phyloP scores from a whole-genome alignment of 1,140 invertebrate genomes.

The Calliopsis andreniformis region DNA sequence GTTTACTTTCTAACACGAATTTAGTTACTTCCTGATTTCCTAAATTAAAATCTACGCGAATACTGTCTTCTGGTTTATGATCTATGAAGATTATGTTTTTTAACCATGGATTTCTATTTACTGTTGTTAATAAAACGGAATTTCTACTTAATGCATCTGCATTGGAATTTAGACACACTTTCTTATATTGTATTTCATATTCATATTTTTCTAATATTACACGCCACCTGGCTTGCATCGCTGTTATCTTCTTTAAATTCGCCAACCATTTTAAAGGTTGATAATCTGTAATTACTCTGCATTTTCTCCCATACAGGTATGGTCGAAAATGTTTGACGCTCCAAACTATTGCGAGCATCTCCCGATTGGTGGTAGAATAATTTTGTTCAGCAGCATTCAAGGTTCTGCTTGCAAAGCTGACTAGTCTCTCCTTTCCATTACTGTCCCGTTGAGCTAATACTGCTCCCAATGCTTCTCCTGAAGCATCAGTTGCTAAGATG shows the following conservation, averaged over 20 bases:
- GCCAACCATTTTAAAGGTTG: background rate
- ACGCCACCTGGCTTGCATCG: background rate
- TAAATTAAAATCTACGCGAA: too few relatives aligned
- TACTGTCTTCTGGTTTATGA: too few relatives aligned
- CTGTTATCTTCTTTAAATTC: background rate
- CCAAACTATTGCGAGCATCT: background rate
- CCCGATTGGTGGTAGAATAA: background rate
- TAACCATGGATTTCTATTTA: too few relatives aligned
- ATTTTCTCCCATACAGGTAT: background rate
- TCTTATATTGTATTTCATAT: background rate
- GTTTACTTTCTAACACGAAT: too few relatives aligned
- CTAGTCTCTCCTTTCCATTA: too few relatives aligned
- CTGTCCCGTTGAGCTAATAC: background rate
- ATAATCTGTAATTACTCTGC: conserved; percentile 2
- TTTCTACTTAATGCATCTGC: conserved; percentile 6
- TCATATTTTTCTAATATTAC: background rate
- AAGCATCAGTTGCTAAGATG: background rate
- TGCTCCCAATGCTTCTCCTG: background rate
- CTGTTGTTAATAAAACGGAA: background rate
- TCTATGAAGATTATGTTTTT: too few relatives aligned
- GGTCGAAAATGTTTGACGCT: background rate
- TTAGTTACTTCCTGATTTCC: too few relatives aligned
- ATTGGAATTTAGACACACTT: background rate
- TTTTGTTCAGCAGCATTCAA: background rate
- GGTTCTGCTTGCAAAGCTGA: background rate